phyloP scores from a whole-genome alignment of 2,113 vertebrate genomes.

The Caranx melampygus region DNA sequence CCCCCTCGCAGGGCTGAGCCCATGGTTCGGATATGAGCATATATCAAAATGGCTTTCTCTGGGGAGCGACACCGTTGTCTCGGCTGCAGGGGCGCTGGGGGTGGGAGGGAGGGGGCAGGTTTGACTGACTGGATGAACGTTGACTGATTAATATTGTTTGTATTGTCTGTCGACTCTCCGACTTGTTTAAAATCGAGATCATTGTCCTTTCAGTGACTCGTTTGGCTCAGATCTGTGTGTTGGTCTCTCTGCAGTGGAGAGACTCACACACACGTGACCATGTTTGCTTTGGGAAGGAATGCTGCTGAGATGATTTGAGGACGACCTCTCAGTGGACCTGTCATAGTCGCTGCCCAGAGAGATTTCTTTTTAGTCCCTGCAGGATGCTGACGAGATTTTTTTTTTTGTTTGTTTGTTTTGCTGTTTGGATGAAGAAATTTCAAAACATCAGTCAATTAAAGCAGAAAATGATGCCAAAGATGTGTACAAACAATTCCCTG shows the following conservation, averaged over 20 bases:
- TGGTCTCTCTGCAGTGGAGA: neutral
- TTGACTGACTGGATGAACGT: conserved; percentile 18
- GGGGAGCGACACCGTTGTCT: conserved; percentile 24
- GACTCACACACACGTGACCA: neutral
- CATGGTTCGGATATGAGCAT: conserved; percentile 46
- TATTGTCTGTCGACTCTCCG: neutral
- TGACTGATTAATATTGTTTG: neutral
- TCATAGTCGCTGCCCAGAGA: neutral
- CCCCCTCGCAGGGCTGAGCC: conserved; percentile 41
- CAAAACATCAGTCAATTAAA: neutral
- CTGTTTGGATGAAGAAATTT: conserved; percentile 6
- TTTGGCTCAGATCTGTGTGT: neutral
- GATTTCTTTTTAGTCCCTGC: neutral
- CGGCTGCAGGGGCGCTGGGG: no score
- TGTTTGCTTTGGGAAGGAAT: neutral
- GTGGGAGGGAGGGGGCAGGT: neutral
- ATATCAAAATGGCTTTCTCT: conserved; percentile 37
- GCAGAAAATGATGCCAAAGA: neutral
- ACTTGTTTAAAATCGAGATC: neutral
- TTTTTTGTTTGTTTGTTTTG: neutral
- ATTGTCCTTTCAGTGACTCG: neutral
- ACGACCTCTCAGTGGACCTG: neutral
- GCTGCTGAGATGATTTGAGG: neutral
- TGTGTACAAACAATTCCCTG: conserved; percentile 25
- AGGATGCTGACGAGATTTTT: neutral